Conservation (phyloP, 2,113 vertebrate species). For the Clupea harengus region DNA sequence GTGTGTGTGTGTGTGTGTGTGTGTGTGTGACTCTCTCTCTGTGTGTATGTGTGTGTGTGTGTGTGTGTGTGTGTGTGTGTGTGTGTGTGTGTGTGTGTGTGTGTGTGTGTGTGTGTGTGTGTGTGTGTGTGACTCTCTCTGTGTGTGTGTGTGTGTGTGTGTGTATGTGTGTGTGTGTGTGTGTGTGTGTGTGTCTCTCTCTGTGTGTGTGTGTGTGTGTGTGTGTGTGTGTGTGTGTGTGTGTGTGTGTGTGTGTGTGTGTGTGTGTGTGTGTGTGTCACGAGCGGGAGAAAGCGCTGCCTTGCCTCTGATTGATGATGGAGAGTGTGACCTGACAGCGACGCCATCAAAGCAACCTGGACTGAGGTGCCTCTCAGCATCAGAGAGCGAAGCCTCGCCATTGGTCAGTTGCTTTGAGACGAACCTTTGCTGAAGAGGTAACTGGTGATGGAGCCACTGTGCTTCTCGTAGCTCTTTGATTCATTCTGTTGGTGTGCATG, state of each 20-base stretch:
- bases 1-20: not conserved
- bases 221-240: not conserved
- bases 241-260: not conserved
- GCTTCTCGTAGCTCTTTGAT: not conserved
- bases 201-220: not conserved
- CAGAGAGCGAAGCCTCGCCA: not conserved
- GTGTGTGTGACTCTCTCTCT: too few species aligned
- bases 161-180: not conserved
- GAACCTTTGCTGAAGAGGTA: not conserved
- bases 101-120: not conserved
- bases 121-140: too few species aligned
- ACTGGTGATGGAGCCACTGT: not conserved
- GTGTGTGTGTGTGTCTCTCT: not conserved
- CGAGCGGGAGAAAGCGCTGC: not conserved
- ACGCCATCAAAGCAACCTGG: not conserved
- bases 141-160: not conserved
- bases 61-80: not conserved
- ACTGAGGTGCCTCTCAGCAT: not conserved
- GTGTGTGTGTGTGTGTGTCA: slow-evolving; percentile 1
- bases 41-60: not conserved
- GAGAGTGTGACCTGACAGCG: not conserved
- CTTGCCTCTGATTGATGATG: not conserved
- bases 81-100: not conserved
- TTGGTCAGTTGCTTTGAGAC: not conserved
- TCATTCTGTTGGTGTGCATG: not conserved